phyloP scores from a whole-genome alignment of 2,797 vertebrate species.

The Scolopax rusticola region DNA sequence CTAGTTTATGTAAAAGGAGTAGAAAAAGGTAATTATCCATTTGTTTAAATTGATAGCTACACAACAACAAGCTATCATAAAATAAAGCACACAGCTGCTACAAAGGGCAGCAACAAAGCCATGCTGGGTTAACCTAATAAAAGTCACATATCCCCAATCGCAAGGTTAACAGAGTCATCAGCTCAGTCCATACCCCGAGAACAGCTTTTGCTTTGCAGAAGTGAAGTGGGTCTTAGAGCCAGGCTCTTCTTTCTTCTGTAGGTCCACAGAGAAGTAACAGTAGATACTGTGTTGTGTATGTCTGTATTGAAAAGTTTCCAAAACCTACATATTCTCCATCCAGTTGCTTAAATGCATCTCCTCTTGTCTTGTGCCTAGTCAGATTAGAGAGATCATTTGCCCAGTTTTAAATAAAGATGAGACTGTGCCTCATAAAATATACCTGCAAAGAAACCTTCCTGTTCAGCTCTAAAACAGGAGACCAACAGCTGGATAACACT shows the following conservation, averaged over 20 bases:
- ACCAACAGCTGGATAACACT: neutral
- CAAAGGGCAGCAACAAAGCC: neutral
- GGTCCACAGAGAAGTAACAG: neutral
- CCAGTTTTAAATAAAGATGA: neutral
- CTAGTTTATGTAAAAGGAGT: neutral
- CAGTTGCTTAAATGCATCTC: neutral
- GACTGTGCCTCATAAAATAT: neutral
- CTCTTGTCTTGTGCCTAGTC: neutral
- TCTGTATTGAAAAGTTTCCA: neutral
- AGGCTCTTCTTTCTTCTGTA: neutral
- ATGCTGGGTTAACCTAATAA: neutral
- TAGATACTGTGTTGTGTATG: neutral
- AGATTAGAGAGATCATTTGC: neutral
- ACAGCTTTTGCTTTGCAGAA: conserved; percentile 1
- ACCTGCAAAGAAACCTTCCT: neutral
- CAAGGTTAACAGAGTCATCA: neutral
- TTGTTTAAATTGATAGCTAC: neutral
- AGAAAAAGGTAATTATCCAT: neutral
- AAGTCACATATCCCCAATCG: neutral
- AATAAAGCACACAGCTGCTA: neutral
- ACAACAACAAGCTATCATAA: neutral
- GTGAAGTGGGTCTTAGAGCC: neutral
- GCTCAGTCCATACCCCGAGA: neutral
- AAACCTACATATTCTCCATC: neutral
- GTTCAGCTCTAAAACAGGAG: neutral